Base-by-base conservation (phyloP, 2,888 invertebrate species). In the Apodemia zela region DNA sequence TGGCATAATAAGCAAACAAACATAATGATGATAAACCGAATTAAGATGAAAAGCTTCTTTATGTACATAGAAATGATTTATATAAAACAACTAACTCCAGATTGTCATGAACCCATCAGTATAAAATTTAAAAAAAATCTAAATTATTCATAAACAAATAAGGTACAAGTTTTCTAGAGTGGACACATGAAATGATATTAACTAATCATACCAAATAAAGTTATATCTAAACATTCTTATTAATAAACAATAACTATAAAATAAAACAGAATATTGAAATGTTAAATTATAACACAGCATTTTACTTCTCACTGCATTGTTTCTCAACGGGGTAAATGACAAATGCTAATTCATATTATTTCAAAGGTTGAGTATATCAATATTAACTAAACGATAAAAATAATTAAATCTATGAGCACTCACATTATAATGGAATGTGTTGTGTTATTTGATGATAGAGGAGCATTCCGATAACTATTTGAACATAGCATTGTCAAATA, bases 241-340 rank as follows among this genome's bases (percentile, higher is more conserved):
- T 76, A 84, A 85, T 88, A 90, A 90, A 89, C 82, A 87, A 89
- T 89, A 89, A 87, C 87, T 90, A 90, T 82, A 84, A 90, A 90
- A 89, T 89, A 89, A 89, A 89, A 89, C 87, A 89, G 86, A 87
- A 85, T 88, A 88, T 84, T 89, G 88, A 89, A 88, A 87, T 87
- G 89, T 89, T 87, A 89, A 87, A 86, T 88, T 86, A 89, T 91
- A 91, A 89, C 89, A 90, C 90, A 91, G 89, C 86, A 54, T 89
- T 85, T 87, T 79, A 80, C 82, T 81, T 83, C 85, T 83, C 84
- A 80, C 85, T 82, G 78, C 79, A 76, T 80, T 80, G 77, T 81
- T 82, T 79, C 54, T 54, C 78, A 75, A 79, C 80, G 76, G 78
- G 76, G 81, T 81, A 83, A 81, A 71, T 72, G 85, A 87, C 84